A percentile compares a stretch with the other conserved stretches of the same genome.
Conservation (phyloP, 1,140 invertebrate genomes). For the Bilobella aurantiaca region DNA sequence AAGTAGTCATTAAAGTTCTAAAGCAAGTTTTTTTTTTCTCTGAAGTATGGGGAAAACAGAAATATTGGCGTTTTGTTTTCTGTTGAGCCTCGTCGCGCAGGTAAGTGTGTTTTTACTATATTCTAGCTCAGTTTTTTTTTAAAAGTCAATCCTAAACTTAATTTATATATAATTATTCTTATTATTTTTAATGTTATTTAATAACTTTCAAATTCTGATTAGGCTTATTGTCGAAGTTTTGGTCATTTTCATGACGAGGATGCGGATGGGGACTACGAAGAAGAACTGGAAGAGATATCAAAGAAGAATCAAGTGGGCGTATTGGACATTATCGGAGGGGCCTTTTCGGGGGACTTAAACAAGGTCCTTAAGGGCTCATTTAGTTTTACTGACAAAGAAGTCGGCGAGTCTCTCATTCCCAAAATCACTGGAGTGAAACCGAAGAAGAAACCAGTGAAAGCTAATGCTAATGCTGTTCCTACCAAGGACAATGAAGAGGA, state of each 20-base stretch:
- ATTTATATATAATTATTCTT: not conserved
- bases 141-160: too few relatives aligned
- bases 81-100: too few relatives aligned
- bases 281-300: not conserved
- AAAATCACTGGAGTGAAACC: not conserved
- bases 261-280: not conserved
- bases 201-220: not conserved
- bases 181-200: not conserved
- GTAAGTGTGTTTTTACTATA: too few relatives aligned
- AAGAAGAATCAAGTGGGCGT: conserved; percentile 1
- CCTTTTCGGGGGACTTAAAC: not conserved
- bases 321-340: not conserved
- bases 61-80: too few relatives aligned
- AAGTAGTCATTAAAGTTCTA: too few relatives aligned
- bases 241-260: not conserved
- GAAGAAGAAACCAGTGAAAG: not conserved
- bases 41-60: too few relatives aligned
- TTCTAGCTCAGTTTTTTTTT: too few relatives aligned
- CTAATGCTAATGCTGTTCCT: not conserved
- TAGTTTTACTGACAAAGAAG: not conserved
- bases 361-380: not conserved
- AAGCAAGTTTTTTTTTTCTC: too few relatives aligned
- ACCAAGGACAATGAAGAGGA: not conserved
- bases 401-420: not conserved
- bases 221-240: not conserved